A percentile compares a stretch with the other conserved stretches of the same genome.
Conservation (phyloP, 2,113 vertebrate genomes). For the Oceanodroma tethys region DNA sequence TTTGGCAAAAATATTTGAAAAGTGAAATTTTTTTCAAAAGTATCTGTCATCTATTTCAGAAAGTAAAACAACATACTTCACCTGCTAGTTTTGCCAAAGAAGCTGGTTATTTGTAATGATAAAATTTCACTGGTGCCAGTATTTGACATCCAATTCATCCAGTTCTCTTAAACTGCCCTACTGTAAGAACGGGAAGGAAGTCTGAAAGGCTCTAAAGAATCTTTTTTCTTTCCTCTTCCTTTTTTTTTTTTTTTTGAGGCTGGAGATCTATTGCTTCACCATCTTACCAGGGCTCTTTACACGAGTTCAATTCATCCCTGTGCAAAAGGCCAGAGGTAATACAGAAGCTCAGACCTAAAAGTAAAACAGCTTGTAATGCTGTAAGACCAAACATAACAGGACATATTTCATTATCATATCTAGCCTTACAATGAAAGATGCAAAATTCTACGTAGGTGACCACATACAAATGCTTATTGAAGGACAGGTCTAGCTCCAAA, state of each 20-base stretch:
- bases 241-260: not conserved
- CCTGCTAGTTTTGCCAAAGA: not conserved
- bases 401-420: not conserved
- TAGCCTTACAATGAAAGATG: not conserved
- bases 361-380: not conserved
- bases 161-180: not conserved
- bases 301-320: not conserved
- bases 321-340: not conserved
- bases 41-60: not conserved
- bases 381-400: not conserved
- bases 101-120: not conserved
- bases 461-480: not conserved
- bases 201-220: not conserved
- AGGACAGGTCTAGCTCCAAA: not conserved
- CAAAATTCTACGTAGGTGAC: fast-evolving
- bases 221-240: too few species aligned
- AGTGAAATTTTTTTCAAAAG: not conserved
- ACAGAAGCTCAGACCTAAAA: not conserved
- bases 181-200: not conserved
- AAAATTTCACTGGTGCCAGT: not conserved
- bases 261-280: not conserved
- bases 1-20: not conserved
- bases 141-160: not conserved
- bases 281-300: not conserved
- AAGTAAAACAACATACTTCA: not conserved